Percentiles rank a stretch among this genome's conserved stretches.
Conservation (phyloP, 2,888 invertebrate species). For the Latrodectus elegans region DNA sequence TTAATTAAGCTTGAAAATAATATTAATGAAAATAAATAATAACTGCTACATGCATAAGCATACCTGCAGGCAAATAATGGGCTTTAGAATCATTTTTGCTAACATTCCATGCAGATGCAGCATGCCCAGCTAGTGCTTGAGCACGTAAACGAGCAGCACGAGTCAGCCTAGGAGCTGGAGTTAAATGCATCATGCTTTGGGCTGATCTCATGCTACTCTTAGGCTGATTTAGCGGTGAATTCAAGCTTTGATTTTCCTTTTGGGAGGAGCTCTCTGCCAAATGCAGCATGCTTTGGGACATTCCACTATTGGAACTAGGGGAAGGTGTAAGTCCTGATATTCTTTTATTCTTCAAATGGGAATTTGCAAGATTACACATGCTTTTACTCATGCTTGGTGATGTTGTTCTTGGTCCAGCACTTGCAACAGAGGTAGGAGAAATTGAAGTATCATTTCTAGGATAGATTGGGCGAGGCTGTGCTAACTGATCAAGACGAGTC, state of each 20-base stretch:
- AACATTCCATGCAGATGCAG: constrained; percentile 64
- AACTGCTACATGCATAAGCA: constrained; percentile 49
- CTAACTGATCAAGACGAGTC: constrained; percentile 91
- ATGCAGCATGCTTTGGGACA: constrained; percentile 71
- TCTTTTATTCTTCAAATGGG: neutral
- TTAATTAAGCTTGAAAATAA: neutral
- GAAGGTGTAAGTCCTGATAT: neutral
- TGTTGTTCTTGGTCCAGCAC: constrained; percentile 38
- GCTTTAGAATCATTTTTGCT: constrained; percentile 30
- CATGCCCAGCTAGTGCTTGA: constrained; percentile 55
- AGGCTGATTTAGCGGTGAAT: constrained; percentile 26
- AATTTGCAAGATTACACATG: constrained; percentile 67
- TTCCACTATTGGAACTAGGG: constrained; percentile 12
- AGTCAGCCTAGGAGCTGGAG: constrained; percentile 68
- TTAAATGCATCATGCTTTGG: constrained; percentile 66
- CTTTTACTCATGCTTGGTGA: constrained; percentile 68
- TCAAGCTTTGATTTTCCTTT: constrained; percentile 21
- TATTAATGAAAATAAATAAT: neutral
- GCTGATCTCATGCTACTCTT: constrained; percentile 38
- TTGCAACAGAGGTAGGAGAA: constrained; percentile 15
- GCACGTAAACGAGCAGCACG: constrained; percentile 70
- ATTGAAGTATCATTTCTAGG: constrained; percentile 25
- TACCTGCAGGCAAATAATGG: constrained; percentile 49
- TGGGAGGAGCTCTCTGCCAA: constrained; percentile 49
- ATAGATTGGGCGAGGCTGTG: constrained; percentile 80